Percentiles rank a stretch among this genome's conserved stretches.
phyloP scores from a whole-genome alignment of 1,140 invertebrate genomes.

The Mesaphorura yosii region DNA sequence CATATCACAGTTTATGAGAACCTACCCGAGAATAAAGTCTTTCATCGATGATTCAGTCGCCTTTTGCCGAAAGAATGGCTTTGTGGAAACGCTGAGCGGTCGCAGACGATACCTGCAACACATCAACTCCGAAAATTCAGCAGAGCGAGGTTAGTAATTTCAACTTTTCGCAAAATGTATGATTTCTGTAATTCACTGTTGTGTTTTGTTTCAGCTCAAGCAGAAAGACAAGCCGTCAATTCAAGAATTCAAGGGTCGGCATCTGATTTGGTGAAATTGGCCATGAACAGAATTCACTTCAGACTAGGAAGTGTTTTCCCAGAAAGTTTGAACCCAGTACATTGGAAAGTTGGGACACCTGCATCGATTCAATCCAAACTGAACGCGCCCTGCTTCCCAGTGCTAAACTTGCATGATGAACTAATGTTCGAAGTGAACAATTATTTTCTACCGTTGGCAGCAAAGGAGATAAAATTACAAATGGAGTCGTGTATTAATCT shows the following conservation, averaged over 20 bases:
- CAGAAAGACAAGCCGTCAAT: conserved; percentile 92
- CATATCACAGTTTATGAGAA: conserved; percentile 67
- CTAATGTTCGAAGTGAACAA: conserved; percentile 74
- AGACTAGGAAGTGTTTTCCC: conserved; percentile 37
- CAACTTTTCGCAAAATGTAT: not conserved
- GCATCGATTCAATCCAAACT: too few species aligned
- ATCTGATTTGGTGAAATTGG: conserved; percentile 82
- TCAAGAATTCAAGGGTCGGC: conserved; percentile 91
- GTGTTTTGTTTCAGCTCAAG: conserved; percentile 50
- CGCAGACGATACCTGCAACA: conserved; percentile 64
- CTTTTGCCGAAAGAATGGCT: conserved; percentile 58
- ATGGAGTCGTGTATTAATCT: conserved; percentile 71
- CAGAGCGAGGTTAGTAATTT: conserved; percentile 42
- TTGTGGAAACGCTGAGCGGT: conserved; percentile 68
- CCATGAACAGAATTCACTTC: conserved; percentile 67
- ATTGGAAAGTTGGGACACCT: too few species aligned
- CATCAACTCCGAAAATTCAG: conserved; percentile 52
- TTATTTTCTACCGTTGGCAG: conserved; percentile 48
- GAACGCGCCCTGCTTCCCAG: conserved; percentile 17
- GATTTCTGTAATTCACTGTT: not conserved
- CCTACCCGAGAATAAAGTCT: conserved; percentile 55
- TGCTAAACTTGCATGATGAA: conserved; percentile 89
- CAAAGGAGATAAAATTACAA: conserved; percentile 26
- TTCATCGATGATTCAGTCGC: conserved; percentile 57
- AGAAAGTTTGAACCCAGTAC: conserved; percentile 13